A percentile compares a stretch with the other conserved stretches of the same genome.
phyloP scores from a whole-genome alignment of 2,888 invertebrate genomes.

The Ischnus inquisitorius region DNA sequence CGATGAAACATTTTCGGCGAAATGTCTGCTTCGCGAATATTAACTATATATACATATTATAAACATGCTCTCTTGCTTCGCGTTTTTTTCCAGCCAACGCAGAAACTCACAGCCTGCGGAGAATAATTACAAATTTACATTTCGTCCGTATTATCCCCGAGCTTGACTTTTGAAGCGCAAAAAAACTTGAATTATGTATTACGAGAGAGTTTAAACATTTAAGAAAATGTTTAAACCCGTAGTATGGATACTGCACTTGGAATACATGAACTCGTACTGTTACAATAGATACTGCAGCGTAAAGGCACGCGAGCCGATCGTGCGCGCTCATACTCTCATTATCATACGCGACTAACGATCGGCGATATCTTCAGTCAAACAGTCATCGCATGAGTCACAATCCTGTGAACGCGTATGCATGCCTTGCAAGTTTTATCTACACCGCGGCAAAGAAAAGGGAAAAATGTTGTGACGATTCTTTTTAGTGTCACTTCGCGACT shows the following conservation, averaged over 20 bases:
- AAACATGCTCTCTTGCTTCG: neutral
- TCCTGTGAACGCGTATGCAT: neutral
- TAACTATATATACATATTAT: neutral
- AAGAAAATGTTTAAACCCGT: neutral
- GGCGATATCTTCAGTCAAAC: conserved; percentile 21
- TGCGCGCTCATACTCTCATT: conserved; percentile 18
- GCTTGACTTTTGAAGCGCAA: neutral
- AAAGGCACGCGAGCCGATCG: neutral
- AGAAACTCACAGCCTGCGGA: neutral
- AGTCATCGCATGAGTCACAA: conserved; percentile 30
- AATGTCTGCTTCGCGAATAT: conserved; percentile 33
- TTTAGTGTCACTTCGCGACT: neutral
- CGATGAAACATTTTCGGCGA: conserved; percentile 11
- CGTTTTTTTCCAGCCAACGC: neutral
- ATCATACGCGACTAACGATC: conserved; percentile 40
- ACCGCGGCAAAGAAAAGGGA: neutral
- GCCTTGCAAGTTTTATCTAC: neutral
- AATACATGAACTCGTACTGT: neutral
- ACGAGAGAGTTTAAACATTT: too few species aligned
- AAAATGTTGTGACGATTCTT: neutral
- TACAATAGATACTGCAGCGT: conserved; percentile 5
- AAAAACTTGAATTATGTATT: neutral
- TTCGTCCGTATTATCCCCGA: neutral
- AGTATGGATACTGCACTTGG: neutral
- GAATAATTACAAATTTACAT: neutral